Conservation (phyloP, 2,888 invertebrate genomes). For the Osedax frankpressi region DNA sequence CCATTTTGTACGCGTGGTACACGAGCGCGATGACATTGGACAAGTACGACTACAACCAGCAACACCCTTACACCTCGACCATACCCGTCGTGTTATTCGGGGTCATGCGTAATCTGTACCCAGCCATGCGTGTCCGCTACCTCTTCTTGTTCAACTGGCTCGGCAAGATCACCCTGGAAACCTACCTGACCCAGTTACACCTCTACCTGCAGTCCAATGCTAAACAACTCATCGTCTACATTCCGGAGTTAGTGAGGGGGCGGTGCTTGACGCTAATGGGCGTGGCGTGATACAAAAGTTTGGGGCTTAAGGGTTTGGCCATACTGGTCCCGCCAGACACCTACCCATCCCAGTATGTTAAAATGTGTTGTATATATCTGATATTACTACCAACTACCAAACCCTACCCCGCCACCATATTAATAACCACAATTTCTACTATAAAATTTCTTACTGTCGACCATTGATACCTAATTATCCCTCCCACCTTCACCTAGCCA, state of each 20-base stretch:
- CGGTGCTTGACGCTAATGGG: constrained; percentile 24
- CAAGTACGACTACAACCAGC: constrained; percentile 30
- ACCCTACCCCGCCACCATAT: too few species aligned
- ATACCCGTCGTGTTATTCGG: constrained; percentile 32
- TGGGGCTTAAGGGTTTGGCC: too few species aligned
- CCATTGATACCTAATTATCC: too few species aligned
- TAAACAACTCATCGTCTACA: constrained; percentile 31
- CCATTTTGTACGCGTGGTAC: constrained; percentile 27
- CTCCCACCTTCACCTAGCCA: too few species aligned
- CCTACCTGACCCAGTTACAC: constrained; percentile 36
- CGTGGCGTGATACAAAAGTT: too few species aligned
- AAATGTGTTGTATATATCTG: too few species aligned
- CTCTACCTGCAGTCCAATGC: constrained; percentile 36
- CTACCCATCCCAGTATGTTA: too few species aligned
- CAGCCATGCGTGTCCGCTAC: constrained; percentile 29
- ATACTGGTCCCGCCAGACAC: too few species aligned
- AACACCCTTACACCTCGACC: constrained; percentile 32
- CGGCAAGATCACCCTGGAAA: constrained; percentile 36
- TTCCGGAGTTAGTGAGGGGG: constrained; percentile 21
- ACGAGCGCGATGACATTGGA: constrained; percentile 26
- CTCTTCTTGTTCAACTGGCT: constrained; percentile 31
- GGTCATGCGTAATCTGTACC: constrained; percentile 31
- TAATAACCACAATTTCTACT: too few species aligned
- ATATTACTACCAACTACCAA: too few species aligned
- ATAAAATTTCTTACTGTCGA: too few species aligned